phyloP scores from a whole-genome alignment of 2,888 invertebrate species.

The Melinaea menophilus region DNA sequence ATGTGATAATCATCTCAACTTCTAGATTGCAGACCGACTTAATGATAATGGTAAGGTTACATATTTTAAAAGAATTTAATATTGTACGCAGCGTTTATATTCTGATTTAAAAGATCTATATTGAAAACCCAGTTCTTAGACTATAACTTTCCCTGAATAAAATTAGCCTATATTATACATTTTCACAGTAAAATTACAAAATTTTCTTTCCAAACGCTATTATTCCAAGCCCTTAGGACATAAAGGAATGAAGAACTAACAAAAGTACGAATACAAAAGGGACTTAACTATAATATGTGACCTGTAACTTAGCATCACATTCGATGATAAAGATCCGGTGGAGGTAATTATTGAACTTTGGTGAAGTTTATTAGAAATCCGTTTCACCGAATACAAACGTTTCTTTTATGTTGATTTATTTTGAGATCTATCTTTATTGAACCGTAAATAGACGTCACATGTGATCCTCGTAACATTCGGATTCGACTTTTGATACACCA shows the following conservation, averaged over 20 bases:
- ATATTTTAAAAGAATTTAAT: not conserved
- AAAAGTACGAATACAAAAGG: constrained; percentile 38
- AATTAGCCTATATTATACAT: no score
- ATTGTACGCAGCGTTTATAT: no score
- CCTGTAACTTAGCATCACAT: constrained; percentile 61
- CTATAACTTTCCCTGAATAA: constrained; percentile 23
- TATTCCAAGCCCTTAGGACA: constrained; percentile 24
- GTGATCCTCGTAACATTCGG: not conserved
- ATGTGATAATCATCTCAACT: constrained; percentile 56
- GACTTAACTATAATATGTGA: constrained; percentile 58
- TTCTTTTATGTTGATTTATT: constrained; percentile 19
- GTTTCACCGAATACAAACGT: constrained; percentile 29
- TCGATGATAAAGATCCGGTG: constrained; percentile 58
- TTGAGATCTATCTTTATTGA: constrained; percentile 9
- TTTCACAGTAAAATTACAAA: constrained; percentile 25
- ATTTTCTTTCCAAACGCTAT: constrained; percentile 13
- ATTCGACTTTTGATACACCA: not conserved
- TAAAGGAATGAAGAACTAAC: constrained; percentile 24
- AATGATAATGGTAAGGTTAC: constrained; percentile 65
- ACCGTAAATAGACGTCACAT: not conserved
- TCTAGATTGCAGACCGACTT: constrained; percentile 62
- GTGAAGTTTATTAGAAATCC: constrained; percentile 60
- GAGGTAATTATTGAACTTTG: constrained; percentile 63
- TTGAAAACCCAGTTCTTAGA: no score
- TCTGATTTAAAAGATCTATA: no score